Percentiles rank a stretch among this genome's conserved stretches.
phyloP scores from a whole-genome alignment of 2,797 vertebrate species.

The Salmo trutta region DNA sequence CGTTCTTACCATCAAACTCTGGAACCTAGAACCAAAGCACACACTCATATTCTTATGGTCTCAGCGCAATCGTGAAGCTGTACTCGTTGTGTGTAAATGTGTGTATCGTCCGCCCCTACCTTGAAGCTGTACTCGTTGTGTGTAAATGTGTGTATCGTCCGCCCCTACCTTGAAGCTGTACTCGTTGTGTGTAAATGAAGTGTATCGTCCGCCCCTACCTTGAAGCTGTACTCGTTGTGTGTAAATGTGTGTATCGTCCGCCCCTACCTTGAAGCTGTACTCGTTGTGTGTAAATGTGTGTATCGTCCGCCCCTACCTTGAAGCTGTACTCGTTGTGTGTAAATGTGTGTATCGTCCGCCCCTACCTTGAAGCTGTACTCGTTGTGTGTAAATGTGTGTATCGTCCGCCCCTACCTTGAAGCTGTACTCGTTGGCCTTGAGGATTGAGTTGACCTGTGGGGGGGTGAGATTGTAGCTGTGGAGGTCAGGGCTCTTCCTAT shows the following conservation, averaged over 20 bases:
- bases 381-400: too few relatives aligned
- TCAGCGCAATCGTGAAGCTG: background rate
- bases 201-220: constrained; percentile 10
- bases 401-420: constrained; percentile 80
- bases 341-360: background rate
- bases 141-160: too few relatives aligned
- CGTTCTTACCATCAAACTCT: constrained; percentile 98
- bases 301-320: constrained; percentile 9
- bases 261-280: constrained; percentile 13
- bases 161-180: too few relatives aligned
- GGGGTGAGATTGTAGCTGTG: constrained; percentile 91
- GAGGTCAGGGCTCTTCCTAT: constrained; percentile 81
- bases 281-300: too few relatives aligned
- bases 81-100: too few relatives aligned
- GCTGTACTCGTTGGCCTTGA: constrained; percentile 97
- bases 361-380: constrained; percentile 2
- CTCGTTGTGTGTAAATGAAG: too few relatives aligned
- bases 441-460: constrained; percentile 96
- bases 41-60: background rate
- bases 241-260: background rate
- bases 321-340: too few relatives aligned
- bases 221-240: too few relatives aligned
- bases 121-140: constrained; percentile 87
- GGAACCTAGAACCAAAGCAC: constrained; percentile 75
- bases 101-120: constrained; percentile 3